phyloP scores from a whole-genome alignment of 2,888 invertebrate species.

The Schrankia costaestrigalis region DNA sequence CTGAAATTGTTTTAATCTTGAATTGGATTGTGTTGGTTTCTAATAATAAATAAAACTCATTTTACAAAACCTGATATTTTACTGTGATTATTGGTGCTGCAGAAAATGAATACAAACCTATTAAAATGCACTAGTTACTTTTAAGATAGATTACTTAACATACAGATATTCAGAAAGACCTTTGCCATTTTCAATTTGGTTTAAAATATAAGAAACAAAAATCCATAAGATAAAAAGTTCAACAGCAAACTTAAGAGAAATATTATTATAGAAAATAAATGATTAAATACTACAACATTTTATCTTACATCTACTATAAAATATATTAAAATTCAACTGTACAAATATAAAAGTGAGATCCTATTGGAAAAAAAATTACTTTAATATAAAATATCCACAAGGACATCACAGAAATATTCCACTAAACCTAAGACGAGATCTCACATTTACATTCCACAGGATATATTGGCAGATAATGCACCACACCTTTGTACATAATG shows the following conservation, averaged over 20 bases:
- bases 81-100: conserved; percentile 27
- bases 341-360: conserved; percentile 70
- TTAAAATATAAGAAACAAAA: conserved; percentile 30
- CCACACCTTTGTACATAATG: conserved; percentile 17
- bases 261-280: conserved; percentile 38
- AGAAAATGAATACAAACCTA: conserved; percentile 31
- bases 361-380: conserved; percentile 44
- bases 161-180: no score
- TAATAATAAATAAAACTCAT: no score
- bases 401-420: conserved; percentile 55
- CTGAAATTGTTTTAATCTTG: no score
- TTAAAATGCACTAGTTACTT: no score
- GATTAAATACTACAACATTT: conserved; percentile 33
- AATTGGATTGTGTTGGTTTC: no score
- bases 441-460: conserved; percentile 65
- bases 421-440: conserved; percentile 54
- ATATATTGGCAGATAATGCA: conserved; percentile 31
- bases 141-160: no score
- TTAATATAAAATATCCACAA: conserved; percentile 57
- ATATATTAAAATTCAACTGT: conserved; percentile 41
- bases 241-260: conserved; percentile 41
- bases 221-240: conserved; percentile 31
- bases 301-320: conserved; percentile 35
- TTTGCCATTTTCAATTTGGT: conserved; percentile 46
- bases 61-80: conserved; percentile 12